Evolutionary conservation across 1,140 invertebrate species (phyloP).

Genomic region (Ladona fulva): DNA sequence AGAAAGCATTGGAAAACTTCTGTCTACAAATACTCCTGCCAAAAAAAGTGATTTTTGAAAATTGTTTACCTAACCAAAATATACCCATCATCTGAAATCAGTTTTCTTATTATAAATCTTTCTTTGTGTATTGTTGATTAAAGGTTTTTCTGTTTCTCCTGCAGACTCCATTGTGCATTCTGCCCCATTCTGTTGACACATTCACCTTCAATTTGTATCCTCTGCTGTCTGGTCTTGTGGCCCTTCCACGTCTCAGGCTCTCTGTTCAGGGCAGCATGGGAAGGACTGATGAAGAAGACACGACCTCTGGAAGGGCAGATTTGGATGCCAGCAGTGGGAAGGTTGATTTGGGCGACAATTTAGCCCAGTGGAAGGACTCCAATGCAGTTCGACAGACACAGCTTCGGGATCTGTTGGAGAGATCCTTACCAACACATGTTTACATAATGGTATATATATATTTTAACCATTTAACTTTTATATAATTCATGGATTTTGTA

Average conservation of each 20-base stretch:
- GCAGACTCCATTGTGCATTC: slow-evolving; percentile 52
- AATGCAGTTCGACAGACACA: slow-evolving; percentile 27
- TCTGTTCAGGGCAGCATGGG: slow-evolving; percentile 40
- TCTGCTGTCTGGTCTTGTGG: slow-evolving; percentile 56
- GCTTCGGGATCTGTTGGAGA: slow-evolving; percentile 43
- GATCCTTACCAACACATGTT: slow-evolving; percentile 46
- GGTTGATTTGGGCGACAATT: background rate
- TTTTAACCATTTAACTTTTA: too few species aligned
- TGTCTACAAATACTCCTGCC: too few species aligned
- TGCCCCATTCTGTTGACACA: slow-evolving; percentile 49
- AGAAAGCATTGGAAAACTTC: too few species aligned
- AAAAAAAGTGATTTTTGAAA: too few species aligned
- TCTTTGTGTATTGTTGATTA: background rate
- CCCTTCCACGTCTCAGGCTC: slow-evolving; percentile 54
- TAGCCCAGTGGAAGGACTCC: background rate
- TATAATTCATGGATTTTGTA: too few species aligned
- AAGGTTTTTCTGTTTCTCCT: slow-evolving; percentile 25
- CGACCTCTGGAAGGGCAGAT: slow-evolving; percentile 17
- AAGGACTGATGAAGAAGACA: slow-evolving; percentile 28
- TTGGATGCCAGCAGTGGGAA: slow-evolving; percentile 15
- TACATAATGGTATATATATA: slow-evolving; percentile 45
- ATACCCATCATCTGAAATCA: background rate
- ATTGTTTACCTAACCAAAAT: too few species aligned
- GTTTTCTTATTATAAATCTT: background rate
- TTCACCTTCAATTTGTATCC: slow-evolving; percentile 65